Evolutionary conservation across 2,797 vertebrate species (phyloP), one percentile per base, ranked within the genome.

Genomic region (Danio kyathit): DNA sequence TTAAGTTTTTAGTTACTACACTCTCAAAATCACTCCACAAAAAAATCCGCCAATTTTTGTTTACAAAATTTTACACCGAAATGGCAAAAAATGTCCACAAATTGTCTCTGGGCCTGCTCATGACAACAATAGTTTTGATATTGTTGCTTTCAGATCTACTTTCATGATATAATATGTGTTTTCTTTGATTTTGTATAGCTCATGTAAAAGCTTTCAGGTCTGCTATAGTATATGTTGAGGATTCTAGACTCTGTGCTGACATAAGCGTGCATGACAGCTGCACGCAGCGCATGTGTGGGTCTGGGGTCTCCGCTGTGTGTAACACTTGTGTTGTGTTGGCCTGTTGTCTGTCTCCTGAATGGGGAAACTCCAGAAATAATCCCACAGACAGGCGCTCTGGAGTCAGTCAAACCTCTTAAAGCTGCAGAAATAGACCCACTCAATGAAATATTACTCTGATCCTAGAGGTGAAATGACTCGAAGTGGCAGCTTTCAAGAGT

Each of bases 331-430:
- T 92, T 92, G 89, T 89, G 85, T 76, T 84, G 88, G 91, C 90
- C 91, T 88, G 87, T 86, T 85, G 87, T 90, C 89, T 81, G 86
- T 90, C 88, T 89, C 84, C 82, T 88, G 87, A 84, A 84, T 83
- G 87, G 52, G 73, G 80, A 87, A 82, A 82, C 49, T 29, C 84
- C 87, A 67, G 57, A 84, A 87, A 85, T 80, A 81, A 85, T 88
- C 86, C 86, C 88, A 29, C 29, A 29, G 29, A 83, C 52, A 49
- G 64, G 46, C 63, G 38, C 80, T 73, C 83, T 64, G 72, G 38
- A 76, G 74, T 79, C 69, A 17, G 43, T 21, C 40, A 29, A n/a
- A 60, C 19, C 8, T 8, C 54, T 54, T 71, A 54, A 52, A n/a
- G 29, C 48, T 1, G 49, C 40, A 57, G 12, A 72, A 72, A 72